These are phyloP conservation scores for Marisa cornuarietis DNA, from an alignment of 1,140 invertebrate species.

Conservation along the genomic window DNA sequence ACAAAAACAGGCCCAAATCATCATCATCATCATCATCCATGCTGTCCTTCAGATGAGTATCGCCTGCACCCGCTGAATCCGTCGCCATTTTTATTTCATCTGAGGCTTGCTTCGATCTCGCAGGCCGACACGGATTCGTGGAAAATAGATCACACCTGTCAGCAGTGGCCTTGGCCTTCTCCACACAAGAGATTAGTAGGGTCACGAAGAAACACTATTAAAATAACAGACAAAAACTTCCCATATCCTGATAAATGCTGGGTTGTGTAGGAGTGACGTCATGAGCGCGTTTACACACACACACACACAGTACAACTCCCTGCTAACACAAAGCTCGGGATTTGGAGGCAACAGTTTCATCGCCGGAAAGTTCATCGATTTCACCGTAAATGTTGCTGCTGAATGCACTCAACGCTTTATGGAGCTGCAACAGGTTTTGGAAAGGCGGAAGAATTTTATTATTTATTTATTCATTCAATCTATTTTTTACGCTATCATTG, in stretches of 20 bases:
- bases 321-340: background rate
- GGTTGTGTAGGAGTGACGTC: background rate
- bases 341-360: background rate
- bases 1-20: background rate
- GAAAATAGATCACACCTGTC: background rate
- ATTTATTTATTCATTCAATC: conserved; percentile 9
- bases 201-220: background rate
- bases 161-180: background rate
- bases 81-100: too few species aligned
- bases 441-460: background rate
- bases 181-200: background rate
- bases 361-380: background rate
- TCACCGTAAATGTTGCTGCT: too few species aligned
- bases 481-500: background rate
- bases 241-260: background rate
- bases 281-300: background rate
- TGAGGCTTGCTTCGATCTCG: too few species aligned
- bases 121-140: background rate
- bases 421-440: background rate
- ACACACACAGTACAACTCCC: background rate
- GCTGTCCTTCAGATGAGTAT: too few species aligned
- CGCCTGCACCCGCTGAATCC: too few species aligned
- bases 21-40: too few species aligned
- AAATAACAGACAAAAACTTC: background rate
- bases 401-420: too few species aligned